Conservation (phyloP, 2,113 vertebrate species). For the Uria lomvia region DNA sequence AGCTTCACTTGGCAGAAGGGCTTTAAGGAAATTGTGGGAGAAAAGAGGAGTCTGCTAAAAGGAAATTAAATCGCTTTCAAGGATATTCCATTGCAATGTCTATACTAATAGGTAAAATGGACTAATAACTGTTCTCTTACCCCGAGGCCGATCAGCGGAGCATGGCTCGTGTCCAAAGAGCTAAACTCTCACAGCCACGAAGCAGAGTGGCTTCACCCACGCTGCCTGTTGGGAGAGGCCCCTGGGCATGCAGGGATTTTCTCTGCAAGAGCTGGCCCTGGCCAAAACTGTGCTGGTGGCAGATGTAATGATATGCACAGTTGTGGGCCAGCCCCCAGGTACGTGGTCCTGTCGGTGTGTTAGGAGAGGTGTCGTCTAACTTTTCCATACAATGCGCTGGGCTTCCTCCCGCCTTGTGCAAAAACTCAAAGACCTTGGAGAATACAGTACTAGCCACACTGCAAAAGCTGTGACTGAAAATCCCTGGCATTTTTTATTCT, state of each 20-base stretch:
- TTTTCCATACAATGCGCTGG: neutral
- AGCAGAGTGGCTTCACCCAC: neutral
- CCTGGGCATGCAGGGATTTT: neutral
- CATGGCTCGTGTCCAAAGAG: neutral
- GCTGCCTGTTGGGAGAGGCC: neutral
- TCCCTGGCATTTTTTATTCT: neutral
- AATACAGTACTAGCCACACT: neutral
- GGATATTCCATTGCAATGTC: conserved; percentile 20
- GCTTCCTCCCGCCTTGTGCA: neutral
- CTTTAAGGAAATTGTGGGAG: conserved; percentile 15
- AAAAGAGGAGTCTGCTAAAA: conserved; percentile 10
- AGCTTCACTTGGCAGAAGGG: conserved; percentile 5
- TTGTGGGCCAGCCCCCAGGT: neutral
- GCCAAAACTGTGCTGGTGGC: neutral
- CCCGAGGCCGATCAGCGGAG: neutral
- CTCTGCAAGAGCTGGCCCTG: neutral
- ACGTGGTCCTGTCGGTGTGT: neutral
- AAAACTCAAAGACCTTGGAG: neutral
- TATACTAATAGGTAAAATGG: conserved; percentile 29
- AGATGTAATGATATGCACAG: too few relatives aligned
- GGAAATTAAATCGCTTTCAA: conserved; percentile 33
- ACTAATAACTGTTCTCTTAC: conserved; percentile 8
- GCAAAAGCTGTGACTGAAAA: neutral
- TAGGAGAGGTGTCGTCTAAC: neutral
- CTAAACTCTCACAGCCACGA: neutral